Base-by-base conservation (phyloP, 2,113 vertebrate species). In the Cyprinus carpio region DNA sequence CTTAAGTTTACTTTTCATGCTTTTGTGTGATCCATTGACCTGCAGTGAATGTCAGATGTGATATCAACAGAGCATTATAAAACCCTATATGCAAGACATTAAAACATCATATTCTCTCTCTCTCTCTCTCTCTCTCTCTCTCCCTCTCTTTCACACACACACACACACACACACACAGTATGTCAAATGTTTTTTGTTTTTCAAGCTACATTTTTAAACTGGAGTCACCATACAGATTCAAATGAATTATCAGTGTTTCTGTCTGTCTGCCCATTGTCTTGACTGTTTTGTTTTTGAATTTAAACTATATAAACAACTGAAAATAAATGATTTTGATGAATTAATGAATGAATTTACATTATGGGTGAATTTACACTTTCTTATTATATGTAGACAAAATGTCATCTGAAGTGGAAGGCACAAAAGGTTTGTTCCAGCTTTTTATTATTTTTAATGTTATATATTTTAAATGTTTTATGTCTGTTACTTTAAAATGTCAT, bases 1-100 rank as follows among this genome's bases (percentile, higher is more conserved):
- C 15, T 54, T 67, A 75, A 58, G 29, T 86, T 87, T 89, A 86
- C 27, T 49, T 88, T 84, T 83, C 23, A 74, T 85, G 51, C 56
- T 85, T 89, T 88, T 89, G 60, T 78, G 34, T 18, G 64, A 71
- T 51, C 62, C 75, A 65, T 65, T 56, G 64, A 82, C 25, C 4
- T 37, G 16, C 6, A 1, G 46, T 76, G 25, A 51, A 75, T 76
- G 18, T 40, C 31, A 40, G 69, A 72, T 72, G 69, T 43, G 10
- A 43, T 43, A n/a, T 72, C 20, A 43, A 6, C 20, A 13, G 67
- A 71, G 9, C 34, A 5, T 46, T 25, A 43, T 25, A 74, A 74
- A 43, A 74, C n/a, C 40, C 69, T 11, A 13, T 11, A 72, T 23
- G 34, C 34, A 72, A 34, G 7, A 71, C 16, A 34, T 7, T 29